phyloP scores from a whole-genome alignment of 2,888 invertebrate genomes.

The Molorchus minor region DNA sequence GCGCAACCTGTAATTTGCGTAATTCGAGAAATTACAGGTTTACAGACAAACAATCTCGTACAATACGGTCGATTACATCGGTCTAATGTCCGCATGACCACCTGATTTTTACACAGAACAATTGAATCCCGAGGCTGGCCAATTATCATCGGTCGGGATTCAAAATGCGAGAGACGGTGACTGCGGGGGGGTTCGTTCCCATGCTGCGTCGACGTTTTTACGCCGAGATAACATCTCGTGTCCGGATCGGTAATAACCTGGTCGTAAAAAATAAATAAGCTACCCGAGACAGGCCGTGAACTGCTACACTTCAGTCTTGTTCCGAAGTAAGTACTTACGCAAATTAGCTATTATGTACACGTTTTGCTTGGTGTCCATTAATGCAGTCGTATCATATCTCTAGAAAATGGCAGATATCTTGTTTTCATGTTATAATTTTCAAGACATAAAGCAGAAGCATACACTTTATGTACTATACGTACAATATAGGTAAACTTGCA shows the following conservation, averaged over 20 bases:
- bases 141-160: conserved; percentile 17
- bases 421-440: too few species aligned
- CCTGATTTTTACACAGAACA: conserved; percentile 18
- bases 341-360: too few species aligned
- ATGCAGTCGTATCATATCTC: too few species aligned
- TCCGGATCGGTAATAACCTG: conserved; percentile 10
- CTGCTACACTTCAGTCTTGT: conserved; percentile 12
- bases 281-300: conserved; percentile 2
- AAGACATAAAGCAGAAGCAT: too few species aligned
- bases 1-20: conserved; percentile 31
- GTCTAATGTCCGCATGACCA: conserved; percentile 9
- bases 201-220: conserved; percentile 26
- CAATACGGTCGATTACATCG: background rate
- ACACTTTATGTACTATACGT: too few species aligned
- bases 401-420: too few species aligned
- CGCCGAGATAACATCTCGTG: conserved; percentile 24
- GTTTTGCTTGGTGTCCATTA: too few species aligned
- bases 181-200: conserved; percentile 24
- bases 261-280: conserved; percentile 19
- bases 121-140: conserved; percentile 12
- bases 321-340: background rate
- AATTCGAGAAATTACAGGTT: conserved; percentile 32
- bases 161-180: conserved; percentile 9
- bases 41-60: conserved; percentile 11
- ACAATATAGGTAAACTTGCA: too few species aligned